Evolutionary conservation across 2,113 vertebrate genomes (phyloP).

Genomic region (Geococcyx californianus): DNA sequence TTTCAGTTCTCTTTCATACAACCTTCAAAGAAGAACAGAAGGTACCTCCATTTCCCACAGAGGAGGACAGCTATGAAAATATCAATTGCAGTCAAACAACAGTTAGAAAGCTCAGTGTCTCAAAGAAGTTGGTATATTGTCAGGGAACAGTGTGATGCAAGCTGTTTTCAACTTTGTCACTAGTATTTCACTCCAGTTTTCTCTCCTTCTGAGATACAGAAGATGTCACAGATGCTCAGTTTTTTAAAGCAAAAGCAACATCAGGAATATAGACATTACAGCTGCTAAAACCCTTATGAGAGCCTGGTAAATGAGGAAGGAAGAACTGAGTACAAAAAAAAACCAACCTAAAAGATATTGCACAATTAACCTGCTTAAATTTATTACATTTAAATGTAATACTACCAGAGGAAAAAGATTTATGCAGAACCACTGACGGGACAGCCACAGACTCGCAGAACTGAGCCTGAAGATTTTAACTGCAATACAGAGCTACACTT

Average conservation of each 20-base stretch:
- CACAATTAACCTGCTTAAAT: background rate
- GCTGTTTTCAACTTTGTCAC: background rate
- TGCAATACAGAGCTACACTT: background rate
- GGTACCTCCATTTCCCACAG: background rate
- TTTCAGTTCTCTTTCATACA: background rate
- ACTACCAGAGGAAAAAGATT: background rate
- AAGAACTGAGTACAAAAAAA: background rate
- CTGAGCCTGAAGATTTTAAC: background rate
- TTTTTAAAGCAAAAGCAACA: background rate
- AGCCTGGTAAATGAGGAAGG: background rate
- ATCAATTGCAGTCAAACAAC: rapidly evolving
- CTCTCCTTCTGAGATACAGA: background rate
- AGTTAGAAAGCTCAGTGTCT: background rate
- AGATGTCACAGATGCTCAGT: background rate
- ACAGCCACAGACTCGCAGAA: background rate
- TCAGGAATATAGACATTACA: background rate
- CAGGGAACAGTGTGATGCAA: background rate
- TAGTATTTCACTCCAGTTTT: background rate
- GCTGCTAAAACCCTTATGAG: background rate
- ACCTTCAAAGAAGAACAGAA: background rate
- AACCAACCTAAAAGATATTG: background rate
- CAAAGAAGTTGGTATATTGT: background rate
- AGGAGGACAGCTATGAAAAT: background rate
- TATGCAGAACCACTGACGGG: rapidly evolving
- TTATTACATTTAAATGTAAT: background rate